Evolutionary conservation across 2,888 invertebrate genomes (phyloP).

Genomic region (Drosophila prostipennis): DNA sequence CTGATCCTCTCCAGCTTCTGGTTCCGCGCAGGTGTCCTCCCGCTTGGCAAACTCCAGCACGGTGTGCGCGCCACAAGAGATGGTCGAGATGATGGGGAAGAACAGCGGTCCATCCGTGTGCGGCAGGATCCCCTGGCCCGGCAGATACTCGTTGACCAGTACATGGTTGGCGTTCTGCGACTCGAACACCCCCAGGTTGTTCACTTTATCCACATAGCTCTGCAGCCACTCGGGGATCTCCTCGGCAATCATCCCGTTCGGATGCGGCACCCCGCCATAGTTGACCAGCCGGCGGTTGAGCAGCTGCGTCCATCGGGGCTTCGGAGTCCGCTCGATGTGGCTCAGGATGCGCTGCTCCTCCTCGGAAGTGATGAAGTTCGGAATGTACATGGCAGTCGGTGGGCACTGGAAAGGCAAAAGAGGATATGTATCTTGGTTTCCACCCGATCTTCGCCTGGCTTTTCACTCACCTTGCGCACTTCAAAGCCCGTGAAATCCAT

Average conservation of each 20-base stretch:
- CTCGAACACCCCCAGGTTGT: slow-evolving; percentile 87
- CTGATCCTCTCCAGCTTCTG: slow-evolving; percentile 15
- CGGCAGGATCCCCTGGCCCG: slow-evolving; percentile 98
- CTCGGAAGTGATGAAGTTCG: slow-evolving; percentile 91
- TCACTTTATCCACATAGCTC: slow-evolving; percentile 89
- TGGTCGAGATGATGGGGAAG: slow-evolving; percentile 95
- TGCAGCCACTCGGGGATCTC: slow-evolving; percentile 94
- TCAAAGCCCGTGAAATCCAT: slow-evolving; percentile 83
- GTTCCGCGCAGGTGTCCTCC: slow-evolving; percentile 16
- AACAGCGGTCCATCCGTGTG: slow-evolving; percentile 98
- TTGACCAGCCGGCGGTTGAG: slow-evolving; percentile 97
- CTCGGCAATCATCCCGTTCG: slow-evolving; percentile 96
- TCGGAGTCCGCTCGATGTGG: slow-evolving; percentile 91
- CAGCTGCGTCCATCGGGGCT: slow-evolving; percentile 98
- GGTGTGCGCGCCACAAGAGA: slow-evolving; percentile 95
- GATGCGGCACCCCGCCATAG: slow-evolving; percentile 98
- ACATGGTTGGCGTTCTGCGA: slow-evolving; percentile 94
- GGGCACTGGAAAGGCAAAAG: slow-evolving; percentile 75
- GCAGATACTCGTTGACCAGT: slow-evolving; percentile 95
- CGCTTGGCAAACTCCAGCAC: slow-evolving; percentile 90
- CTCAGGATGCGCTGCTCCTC: slow-evolving; percentile 90
- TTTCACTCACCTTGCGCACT: slow-evolving; percentile 75
- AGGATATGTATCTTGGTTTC: not conserved
- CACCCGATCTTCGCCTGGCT: not conserved
- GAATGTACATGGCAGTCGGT: slow-evolving; percentile 88